Evolutionary conservation across 1,140 invertebrate genomes (phyloP), one percentile per base, ranked within the genome.

Genomic region (Procambarus clarkii): DNA sequence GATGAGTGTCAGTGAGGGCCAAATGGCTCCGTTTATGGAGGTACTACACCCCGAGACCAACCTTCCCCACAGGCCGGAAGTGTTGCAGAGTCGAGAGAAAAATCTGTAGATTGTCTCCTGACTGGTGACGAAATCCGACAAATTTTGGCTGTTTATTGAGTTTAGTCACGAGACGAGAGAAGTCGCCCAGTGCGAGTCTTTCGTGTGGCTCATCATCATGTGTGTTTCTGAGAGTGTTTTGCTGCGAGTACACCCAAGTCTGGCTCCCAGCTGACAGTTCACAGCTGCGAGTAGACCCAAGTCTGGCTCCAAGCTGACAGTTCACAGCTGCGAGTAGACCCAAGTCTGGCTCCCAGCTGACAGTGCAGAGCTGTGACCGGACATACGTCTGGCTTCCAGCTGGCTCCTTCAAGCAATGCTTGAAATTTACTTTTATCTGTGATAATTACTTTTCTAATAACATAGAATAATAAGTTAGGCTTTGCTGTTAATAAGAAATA

Each of bases 71-170:
- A 74, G n/a, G 69, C 69, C 5, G 69, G 69, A 74, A 34, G 24
- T 74, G 69, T 74, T 74, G 11, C 69, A 74, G 69, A 74, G 69
- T 74, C 69, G 69, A 4, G 69, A 34, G 69, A 74, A 74, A 74
- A 74, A 74, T 74, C 69, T 5, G 2, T n/a, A 74, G 24, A 34
- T 74, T 74, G n/a, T 74, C 69, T 74, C 69, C 69, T 9, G 24
- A 24, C 24, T 24, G 69, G 21, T 24, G 8, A 24, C 21, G 34
- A 74, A 74, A 74, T 4, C 69, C 69, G 69, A 74, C 69, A 74
- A 4, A 34, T 74, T 74, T 74, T 4, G 69, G 69, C 69, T 74
- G 69, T 74, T 24, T 74, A 34, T 2, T 34, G 69, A 74, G n/a
- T 74, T 74, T 2, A 74, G 69, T 74, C 69, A 74, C 24, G n/a